Base-by-base conservation (phyloP, 37 sponge, comb jelly and placozoan species). In the Spongilla lacustris region DNA sequence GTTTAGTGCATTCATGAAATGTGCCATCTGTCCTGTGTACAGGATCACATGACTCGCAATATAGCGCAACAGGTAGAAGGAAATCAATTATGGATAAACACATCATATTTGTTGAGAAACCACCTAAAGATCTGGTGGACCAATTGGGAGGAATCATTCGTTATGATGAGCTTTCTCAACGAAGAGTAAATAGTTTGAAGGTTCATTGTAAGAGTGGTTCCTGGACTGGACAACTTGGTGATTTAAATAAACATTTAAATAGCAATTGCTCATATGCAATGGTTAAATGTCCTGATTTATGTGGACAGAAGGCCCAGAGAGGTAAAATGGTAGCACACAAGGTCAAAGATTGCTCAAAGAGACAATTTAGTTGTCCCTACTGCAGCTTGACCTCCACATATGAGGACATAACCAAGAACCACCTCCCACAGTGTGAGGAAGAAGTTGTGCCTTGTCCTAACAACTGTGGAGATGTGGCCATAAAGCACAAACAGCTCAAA, bases 331-430 rank as follows among this genome's bases (percentile, higher is more conserved):
- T 4, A 12, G 67, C 8, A 19, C 80, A 79, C 31, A 67, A 79
- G 66, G 13, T n/a, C 10, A 58, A 24, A 17, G 33, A 35, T 19
- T 79, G 80, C 22, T 67, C 80, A 38, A 79, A 79, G 66, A 66
- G 80, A 50, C 67, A 68, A 79, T 50, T 36, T 37, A 66, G 67
- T n/a, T 79, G 80, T 30, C 67, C 49, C 68, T 66, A 79, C 31
- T 79, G 80, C 31, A n/a, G 19, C n/a, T 21, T 66, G n/a, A 66
- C 49, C 9, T 79, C 80, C 6, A 79, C 80, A 29, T 79, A 67
- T 79, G 80, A 79, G 24, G 80, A 79, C 30, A 35, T 79, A 11
- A 79, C 30, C 10, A 67, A 79, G 12, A 50, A 33, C 67, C 80
- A 79, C 36, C 66, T 66, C 32, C 26, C 26, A 6, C 67, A 49